These are phyloP conservation scores for Zaprionus inermis DNA, from an alignment of 1,140 invertebrate species.

Conservation along the genomic window DNA sequence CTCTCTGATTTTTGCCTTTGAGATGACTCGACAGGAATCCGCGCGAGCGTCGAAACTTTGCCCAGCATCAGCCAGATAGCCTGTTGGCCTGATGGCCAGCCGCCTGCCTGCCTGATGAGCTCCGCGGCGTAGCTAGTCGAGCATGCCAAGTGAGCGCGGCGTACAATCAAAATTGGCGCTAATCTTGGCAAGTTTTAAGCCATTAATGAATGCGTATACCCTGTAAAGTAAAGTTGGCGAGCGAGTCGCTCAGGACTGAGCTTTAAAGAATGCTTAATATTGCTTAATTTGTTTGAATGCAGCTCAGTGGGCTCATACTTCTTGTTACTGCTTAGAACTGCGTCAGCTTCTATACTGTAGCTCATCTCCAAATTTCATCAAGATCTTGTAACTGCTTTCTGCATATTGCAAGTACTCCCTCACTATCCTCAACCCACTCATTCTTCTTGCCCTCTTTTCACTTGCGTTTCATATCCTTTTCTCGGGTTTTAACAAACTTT, in stretches of 20 bases:
- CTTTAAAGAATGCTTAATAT: no score
- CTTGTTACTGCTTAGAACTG: background rate
- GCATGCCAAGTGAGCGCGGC: no score
- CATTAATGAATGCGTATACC: conserved; percentile 16
- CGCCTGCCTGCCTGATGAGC: background rate
- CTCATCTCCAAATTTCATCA: background rate
- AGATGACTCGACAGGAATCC: conserved; percentile 22
- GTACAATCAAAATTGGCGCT: conserved; percentile 51
- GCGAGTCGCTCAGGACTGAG: no score
- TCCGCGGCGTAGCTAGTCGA: background rate
- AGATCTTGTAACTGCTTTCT: background rate
- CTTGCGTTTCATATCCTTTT: conserved; percentile 2
- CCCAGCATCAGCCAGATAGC: background rate
- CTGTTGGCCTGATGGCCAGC: no score
- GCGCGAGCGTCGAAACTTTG: conserved; percentile 16
- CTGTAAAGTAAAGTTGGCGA: background rate
- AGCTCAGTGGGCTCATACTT: background rate
- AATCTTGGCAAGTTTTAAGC: conserved; percentile 46
- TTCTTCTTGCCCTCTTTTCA: background rate
- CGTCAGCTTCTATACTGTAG: background rate
- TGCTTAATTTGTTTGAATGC: no score
- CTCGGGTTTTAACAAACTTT: conserved; percentile 8
- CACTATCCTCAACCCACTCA: background rate
- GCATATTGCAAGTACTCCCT: background rate
- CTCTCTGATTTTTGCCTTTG: conserved; percentile 27